Conservation (phyloP, 2,797 vertebrate genomes). For the Erpetoichthys calabaricus region DNA sequence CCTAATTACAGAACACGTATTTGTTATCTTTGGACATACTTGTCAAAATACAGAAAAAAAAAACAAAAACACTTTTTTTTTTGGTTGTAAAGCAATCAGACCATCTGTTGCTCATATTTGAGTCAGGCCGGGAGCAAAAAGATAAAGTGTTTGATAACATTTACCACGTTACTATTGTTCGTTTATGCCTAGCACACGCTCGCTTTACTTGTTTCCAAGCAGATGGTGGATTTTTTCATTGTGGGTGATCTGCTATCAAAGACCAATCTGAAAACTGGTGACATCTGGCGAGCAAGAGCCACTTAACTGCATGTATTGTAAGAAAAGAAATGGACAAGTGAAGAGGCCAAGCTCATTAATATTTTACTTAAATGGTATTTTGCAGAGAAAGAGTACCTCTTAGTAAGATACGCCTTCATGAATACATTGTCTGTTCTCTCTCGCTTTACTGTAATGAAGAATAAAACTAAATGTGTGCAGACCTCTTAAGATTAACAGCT, state of each 20-base stretch:
- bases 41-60: neutral
- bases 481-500: no score
- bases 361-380: neutral
- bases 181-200: neutral
- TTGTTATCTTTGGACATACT: no score
- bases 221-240: conserved; percentile 14
- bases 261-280: conserved; percentile 3
- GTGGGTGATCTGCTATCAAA: conserved; percentile 14
- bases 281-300: conserved; percentile 2
- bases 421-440: no score
- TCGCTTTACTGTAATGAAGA: no score
- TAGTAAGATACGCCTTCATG: neutral
- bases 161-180: neutral
- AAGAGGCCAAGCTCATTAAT: neutral
- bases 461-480: no score
- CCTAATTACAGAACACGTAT: no score
- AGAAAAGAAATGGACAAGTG: neutral
- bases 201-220: conserved; percentile 7
- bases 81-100: neutral
- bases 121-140: neutral
- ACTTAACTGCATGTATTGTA: neutral
- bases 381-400: neutral
- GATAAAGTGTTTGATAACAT: neutral
- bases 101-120: neutral
- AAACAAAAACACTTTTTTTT: neutral